Evolutionary conservation across 2,113 vertebrate species (phyloP).

Genomic region (Siniperca chuatsi): DNA sequence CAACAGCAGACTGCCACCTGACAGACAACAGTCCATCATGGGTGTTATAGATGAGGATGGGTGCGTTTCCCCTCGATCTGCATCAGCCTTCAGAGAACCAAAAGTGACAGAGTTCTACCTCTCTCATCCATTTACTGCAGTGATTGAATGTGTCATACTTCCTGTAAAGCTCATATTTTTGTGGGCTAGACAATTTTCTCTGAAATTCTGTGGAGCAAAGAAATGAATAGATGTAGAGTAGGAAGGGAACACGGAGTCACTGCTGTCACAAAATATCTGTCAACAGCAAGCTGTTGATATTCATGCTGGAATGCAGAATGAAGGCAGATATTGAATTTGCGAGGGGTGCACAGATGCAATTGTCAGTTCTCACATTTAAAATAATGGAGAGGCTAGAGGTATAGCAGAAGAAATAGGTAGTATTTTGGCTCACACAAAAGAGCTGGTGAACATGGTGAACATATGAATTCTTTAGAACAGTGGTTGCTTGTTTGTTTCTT

Average conservation of each 20-base stretch:
- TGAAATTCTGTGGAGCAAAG: not conserved
- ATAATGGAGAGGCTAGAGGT: constrained; percentile 29
- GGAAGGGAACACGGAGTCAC: constrained; percentile 21
- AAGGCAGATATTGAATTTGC: constrained; percentile 38
- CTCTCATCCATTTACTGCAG: constrained; percentile 24
- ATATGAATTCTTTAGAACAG: constrained; percentile 26
- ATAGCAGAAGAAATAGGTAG: constrained; percentile 9
- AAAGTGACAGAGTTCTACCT: constrained; percentile 30
- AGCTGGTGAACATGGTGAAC: constrained; percentile 12
- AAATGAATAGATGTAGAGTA: constrained; percentile 44
- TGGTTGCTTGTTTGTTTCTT: constrained; percentile 34
- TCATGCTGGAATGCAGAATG: constrained; percentile 23
- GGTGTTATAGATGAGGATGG: constrained; percentile 23
- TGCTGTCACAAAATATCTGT: constrained; percentile 31
- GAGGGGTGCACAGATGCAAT: constrained; percentile 22
- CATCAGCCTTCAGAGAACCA: constrained; percentile 19
- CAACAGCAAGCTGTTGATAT: constrained; percentile 40
- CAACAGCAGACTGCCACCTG: constrained; percentile 22
- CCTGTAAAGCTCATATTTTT: constrained; percentile 38
- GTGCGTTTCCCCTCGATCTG: constrained; percentile 13
- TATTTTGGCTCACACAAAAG: not conserved
- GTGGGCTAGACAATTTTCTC: constrained; percentile 27
- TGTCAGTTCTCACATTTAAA: constrained; percentile 17
- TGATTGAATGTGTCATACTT: constrained; percentile 49
- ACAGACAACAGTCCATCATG: constrained; percentile 43